phyloP scores from a whole-genome alignment of 2,797 vertebrate genomes.

The Chloroceryle amazona region DNA sequence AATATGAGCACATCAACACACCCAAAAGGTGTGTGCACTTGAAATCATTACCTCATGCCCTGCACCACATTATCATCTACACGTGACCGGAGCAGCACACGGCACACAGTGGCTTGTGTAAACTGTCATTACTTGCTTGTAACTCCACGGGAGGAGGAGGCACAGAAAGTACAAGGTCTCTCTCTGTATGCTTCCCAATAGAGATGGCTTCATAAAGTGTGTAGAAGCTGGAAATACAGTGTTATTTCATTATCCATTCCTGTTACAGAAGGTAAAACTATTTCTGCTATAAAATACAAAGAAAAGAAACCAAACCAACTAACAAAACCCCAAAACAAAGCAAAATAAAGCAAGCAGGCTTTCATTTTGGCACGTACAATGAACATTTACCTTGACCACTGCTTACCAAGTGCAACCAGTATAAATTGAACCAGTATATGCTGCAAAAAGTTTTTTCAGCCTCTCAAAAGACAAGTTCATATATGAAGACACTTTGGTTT shows the following conservation, averaged over 20 bases:
- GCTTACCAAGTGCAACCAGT: not conserved
- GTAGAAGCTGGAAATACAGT: not conserved
- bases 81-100: not conserved
- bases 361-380: not conserved
- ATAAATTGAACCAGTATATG: not conserved
- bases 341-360: not conserved
- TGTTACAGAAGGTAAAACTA: not conserved
- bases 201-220: not conserved
- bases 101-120: not conserved
- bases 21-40: conserved; percentile 37
- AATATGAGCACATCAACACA: conserved; percentile 30
- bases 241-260: not conserved
- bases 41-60: conserved; percentile 22
- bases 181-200: not conserved
- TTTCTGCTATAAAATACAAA: not conserved
- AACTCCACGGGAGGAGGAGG: not conserved
- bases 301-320: not conserved
- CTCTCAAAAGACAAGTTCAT: not conserved
- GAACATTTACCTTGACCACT: conserved; percentile 10
- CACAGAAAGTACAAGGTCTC: not conserved
- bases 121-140: not conserved
- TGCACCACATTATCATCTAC: not conserved
- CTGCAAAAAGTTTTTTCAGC: not conserved
- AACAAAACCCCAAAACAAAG: not conserved
- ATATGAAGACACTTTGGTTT: not conserved